phyloP scores from a whole-genome alignment of 2,888 invertebrate genomes.

The Pheosia tremula region DNA sequence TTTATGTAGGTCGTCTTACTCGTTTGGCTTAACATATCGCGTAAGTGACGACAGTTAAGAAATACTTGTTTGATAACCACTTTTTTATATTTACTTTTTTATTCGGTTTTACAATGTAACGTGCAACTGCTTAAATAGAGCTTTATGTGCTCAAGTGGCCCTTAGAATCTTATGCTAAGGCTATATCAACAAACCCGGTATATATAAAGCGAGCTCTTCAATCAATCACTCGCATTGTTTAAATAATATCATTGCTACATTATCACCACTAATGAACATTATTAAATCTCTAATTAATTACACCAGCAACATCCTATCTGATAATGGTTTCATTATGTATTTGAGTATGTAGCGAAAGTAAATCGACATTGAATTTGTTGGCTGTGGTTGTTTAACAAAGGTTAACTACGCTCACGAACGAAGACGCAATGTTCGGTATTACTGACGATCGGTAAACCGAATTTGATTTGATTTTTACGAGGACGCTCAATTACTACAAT shows the following conservation, averaged over 20 bases:
- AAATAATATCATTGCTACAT: neutral
- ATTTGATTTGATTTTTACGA: neutral
- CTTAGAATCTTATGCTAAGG: no score
- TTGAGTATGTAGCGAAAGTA: constrained; percentile 20
- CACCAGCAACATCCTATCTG: constrained; percentile 5
- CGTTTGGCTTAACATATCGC: neutral
- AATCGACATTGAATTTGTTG: constrained; percentile 31
- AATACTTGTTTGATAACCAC: neutral
- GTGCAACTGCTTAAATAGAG: neutral
- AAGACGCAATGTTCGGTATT: constrained; percentile 19
- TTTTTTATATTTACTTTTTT: neutral
- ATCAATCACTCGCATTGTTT: neutral
- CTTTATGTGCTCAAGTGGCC: no score
- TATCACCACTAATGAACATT: neutral
- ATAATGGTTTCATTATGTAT: constrained; percentile 11
- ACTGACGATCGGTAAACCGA: neutral
- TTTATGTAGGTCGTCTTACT: neutral
- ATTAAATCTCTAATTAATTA: constrained; percentile 6
- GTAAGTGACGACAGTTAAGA: neutral
- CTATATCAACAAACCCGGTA: neutral
- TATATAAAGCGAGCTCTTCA: neutral
- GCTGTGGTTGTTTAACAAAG: constrained; percentile 17
- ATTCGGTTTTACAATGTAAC: neutral
- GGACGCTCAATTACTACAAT: no score
- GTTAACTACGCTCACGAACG: constrained; percentile 27